These are phyloP conservation scores for Melanostoma scalare DNA, from an alignment of 2,888 invertebrate genomes.

Conservation along the genomic window DNA sequence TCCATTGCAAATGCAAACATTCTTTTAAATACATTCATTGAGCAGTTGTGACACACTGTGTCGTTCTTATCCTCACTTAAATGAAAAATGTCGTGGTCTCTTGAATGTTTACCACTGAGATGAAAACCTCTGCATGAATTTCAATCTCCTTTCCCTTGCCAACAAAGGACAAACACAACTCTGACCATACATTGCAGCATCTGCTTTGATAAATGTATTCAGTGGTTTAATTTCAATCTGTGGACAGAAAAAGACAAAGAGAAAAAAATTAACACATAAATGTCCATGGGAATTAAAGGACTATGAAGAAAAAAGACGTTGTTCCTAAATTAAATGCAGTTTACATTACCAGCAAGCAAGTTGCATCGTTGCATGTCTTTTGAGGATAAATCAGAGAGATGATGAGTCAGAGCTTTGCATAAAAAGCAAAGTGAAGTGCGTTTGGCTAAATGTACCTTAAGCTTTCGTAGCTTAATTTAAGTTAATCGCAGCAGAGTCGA, in stretches of 20 bases:
- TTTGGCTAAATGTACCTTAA: too few species aligned
- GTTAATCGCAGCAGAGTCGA: too few species aligned
- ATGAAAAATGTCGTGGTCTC: constrained; percentile 27
- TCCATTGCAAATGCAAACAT: constrained; percentile 10
- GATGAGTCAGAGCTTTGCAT: too few species aligned
- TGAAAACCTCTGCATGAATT: constrained; percentile 36
- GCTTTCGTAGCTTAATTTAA: too few species aligned
- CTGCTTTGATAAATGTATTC: constrained; percentile 23
- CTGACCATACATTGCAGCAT: constrained; percentile 31
- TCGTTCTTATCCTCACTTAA: neutral
- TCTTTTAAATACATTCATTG: constrained; percentile 29
- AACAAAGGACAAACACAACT: constrained; percentile 27
- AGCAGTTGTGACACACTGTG: neutral
- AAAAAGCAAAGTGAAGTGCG: too few species aligned
- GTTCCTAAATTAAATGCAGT: too few species aligned
- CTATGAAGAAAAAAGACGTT: too few species aligned
- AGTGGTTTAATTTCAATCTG: constrained; percentile 32
- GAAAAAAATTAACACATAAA: too few species aligned
- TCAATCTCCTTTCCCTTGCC: constrained; percentile 36
- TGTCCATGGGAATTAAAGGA: too few species aligned
- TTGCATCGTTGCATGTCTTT: too few species aligned
- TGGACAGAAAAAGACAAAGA: neutral
- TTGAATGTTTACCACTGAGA: constrained; percentile 42
- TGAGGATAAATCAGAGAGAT: too few species aligned
- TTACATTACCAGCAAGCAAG: too few species aligned